A percentile compares a stretch with the other conserved stretches of the same genome.
Conservation (phyloP, 2,113 vertebrate genomes). For the Eublepharis macularius region DNA sequence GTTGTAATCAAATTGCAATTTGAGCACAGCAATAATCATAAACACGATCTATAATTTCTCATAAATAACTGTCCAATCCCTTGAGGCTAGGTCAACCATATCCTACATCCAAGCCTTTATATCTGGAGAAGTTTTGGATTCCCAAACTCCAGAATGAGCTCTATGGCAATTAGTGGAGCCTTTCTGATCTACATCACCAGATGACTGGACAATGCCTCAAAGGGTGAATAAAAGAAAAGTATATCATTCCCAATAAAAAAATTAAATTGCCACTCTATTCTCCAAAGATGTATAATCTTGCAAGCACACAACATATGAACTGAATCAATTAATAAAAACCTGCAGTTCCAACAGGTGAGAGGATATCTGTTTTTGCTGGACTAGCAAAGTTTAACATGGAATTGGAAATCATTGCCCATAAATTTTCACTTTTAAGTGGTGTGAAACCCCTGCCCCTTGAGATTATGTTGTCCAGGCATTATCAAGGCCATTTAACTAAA, state of each 20-base stretch:
- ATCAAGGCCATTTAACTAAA: too few species aligned
- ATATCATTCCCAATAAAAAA: neutral
- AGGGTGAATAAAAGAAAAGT: neutral
- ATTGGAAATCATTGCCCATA: too few species aligned
- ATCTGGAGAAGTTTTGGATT: neutral
- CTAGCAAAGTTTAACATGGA: too few species aligned
- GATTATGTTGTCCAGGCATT: too few species aligned
- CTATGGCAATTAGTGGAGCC: neutral
- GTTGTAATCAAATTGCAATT: too few species aligned
- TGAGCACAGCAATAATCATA: neutral
- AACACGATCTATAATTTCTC: neutral
- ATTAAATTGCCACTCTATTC: neutral
- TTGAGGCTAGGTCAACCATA: neutral
- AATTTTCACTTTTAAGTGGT: too few species aligned
- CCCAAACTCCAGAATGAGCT: neutral
- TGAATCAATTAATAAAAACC: neutral
- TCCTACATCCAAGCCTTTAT: neutral
- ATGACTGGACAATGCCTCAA: slow-evolving; percentile 15
- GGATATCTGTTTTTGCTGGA: neutral
- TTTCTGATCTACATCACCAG: slow-evolving; percentile 13
- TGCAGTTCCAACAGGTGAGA: neutral
- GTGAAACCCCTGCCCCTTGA: too few species aligned
- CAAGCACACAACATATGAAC: neutral
- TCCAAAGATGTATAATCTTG: neutral
- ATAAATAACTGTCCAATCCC: neutral